Evolutionary conservation across 1,140 invertebrate genomes (phyloP).

Genomic region (honey bee (Apis mellifera)): DNA sequence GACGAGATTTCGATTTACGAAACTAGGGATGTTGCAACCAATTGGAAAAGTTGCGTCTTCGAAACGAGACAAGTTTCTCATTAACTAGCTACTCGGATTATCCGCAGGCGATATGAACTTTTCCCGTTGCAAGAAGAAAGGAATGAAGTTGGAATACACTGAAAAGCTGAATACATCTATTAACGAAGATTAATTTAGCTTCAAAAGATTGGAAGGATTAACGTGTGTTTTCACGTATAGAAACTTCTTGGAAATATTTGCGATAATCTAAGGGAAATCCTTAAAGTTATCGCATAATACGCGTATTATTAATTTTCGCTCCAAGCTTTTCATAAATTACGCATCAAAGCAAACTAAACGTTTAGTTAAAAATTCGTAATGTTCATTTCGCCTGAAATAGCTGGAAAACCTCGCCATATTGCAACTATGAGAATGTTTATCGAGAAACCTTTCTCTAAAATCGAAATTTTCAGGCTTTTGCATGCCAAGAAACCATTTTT

Average conservation of each 20-base stretch:
- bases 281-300: background rate
- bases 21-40: constrained; percentile 27
- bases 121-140: background rate
- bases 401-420: background rate
- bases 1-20: background rate
- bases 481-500: too few relatives aligned
- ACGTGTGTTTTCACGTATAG: too few relatives aligned
- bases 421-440: background rate
- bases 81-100: constrained; percentile 3
- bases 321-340: background rate
- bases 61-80: constrained; percentile 52
- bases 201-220: background rate
- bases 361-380: background rate
- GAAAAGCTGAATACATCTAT: background rate
- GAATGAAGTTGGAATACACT: background rate
- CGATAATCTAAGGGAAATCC: background rate
- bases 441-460: background rate
- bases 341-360: background rate
- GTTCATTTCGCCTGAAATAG: background rate
- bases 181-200: background rate
- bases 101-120: background rate
- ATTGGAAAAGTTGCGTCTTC: constrained; percentile 49
- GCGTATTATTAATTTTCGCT: background rate
- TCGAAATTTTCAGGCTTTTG: background rate
- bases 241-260: background rate